Conservation (phyloP, 2,113 vertebrate genomes). For the Paramormyrops kingsleyae region DNA sequence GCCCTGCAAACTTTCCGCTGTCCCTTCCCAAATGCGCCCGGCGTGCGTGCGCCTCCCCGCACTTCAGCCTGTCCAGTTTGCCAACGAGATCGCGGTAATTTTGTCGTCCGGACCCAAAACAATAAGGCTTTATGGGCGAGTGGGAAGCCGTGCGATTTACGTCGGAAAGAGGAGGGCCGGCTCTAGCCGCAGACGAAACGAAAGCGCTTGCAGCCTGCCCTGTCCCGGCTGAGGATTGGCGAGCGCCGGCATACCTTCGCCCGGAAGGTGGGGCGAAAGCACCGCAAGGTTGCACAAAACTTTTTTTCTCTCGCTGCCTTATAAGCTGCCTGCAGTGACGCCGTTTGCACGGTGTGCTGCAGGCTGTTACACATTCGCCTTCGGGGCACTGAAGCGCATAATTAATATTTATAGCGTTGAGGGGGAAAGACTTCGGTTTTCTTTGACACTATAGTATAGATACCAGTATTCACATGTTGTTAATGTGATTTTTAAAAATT, state of each 20-base stretch:
- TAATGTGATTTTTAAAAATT: neutral
- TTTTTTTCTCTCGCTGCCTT: neutral
- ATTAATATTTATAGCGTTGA: neutral
- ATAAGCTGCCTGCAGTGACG: neutral
- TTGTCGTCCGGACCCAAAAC: slow-evolving; percentile 37
- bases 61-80: neutral
- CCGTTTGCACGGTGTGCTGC: neutral
- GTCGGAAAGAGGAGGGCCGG: slow-evolving; percentile 44
- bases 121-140: slow-evolving; percentile 54
- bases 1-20: neutral
- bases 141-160: slow-evolving; percentile 32
- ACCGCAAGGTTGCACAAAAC: neutral
- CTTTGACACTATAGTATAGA: neutral
- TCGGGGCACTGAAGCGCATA: neutral
- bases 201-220: slow-evolving; percentile 10
- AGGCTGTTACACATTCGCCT: neutral
- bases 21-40: neutral
- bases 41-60: neutral
- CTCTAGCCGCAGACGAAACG: slow-evolving; percentile 19
- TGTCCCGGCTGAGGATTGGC: slow-evolving; percentile 7
- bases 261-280: slow-evolving; percentile 10
- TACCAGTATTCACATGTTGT: neutral
- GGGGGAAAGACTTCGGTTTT: neutral
- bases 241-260: slow-evolving; percentile 34
- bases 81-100: neutral